These are phyloP conservation scores for Drosophila dunni DNA, from an alignment of 1,140 invertebrate species.

Conservation along the genomic window DNA sequence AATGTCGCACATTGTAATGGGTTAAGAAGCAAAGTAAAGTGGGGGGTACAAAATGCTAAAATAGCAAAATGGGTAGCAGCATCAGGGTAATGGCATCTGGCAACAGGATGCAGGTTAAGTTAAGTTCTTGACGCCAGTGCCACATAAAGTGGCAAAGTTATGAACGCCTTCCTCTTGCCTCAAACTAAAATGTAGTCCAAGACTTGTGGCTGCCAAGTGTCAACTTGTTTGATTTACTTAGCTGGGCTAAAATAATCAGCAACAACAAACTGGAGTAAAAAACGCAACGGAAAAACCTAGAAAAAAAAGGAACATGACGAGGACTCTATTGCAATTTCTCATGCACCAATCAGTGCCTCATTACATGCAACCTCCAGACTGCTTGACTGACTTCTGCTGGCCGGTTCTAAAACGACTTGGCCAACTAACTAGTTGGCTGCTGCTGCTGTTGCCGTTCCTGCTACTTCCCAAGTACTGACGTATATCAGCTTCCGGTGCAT, in stretches of 20 bases:
- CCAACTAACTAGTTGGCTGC: slow-evolving; percentile 15
- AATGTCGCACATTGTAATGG: slow-evolving; percentile 78
- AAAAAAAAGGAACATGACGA: slow-evolving; percentile 13
- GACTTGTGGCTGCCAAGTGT: slow-evolving; percentile 61
- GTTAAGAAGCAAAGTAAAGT: slow-evolving; percentile 33
- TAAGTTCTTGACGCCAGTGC: slow-evolving; percentile 76
- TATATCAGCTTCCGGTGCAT: slow-evolving; percentile 76
- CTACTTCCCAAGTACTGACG: slow-evolving; percentile 26
- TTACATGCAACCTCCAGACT: slow-evolving; percentile 64
- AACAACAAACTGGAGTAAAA: background rate
- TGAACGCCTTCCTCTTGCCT: slow-evolving; percentile 43
- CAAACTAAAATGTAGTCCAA: slow-evolving; percentile 40
- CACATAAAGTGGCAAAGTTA: slow-evolving; percentile 79
- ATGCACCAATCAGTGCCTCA: slow-evolving; percentile 79
- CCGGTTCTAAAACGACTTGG: slow-evolving; percentile 1
- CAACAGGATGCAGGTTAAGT: slow-evolving; percentile 80
- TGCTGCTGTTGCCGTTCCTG: background rate
- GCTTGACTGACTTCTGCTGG: slow-evolving; percentile 10
- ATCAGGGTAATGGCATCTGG: slow-evolving; percentile 55
- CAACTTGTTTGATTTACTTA: slow-evolving; percentile 80
- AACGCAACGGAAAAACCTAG: slow-evolving; percentile 29
- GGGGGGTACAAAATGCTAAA: slow-evolving; percentile 2
- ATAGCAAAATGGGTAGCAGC: slow-evolving; percentile 19
- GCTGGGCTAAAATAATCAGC: slow-evolving; percentile 59
- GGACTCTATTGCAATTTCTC: slow-evolving; percentile 65